Base-by-base conservation (phyloP, 1,140 invertebrate species). In the Eumeta japonica region DNA sequence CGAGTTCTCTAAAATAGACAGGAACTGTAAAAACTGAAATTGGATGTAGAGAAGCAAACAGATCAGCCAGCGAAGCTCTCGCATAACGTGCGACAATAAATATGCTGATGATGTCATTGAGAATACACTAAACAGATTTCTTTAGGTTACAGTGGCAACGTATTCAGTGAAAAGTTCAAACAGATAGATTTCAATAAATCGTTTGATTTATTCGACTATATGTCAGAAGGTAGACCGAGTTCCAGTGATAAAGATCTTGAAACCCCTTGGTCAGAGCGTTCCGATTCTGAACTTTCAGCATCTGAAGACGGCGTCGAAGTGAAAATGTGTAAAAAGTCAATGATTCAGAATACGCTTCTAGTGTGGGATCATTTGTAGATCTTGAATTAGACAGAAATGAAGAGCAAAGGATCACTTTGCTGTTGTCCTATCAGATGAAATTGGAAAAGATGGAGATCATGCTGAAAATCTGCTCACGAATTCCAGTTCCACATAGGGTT, bases 11-110 rank as follows among this genome's bases (percentile, higher is more conserved):
- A 53, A 35, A 49, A 49, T 7, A 43, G 50, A 33, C 45, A 45
- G 28, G 55, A 50, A 27, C 50, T 39, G 9, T 65, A 58, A 36
- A 68, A 63, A 48, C 37, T 73, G 5, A 63, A 60, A 41, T 7
- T 73, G n/a, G 62, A 73, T 19, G 58, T 73, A 51, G 67, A 35
- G 62, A 66, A 46, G 64, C 62, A 2, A 70, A 55, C 14, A 53
- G 52, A 40, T 62, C 58, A 0, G 54, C 58, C 48, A 40, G 13
- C 10, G 50, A 52, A n/a, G n/a, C n/a, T n/a, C n/a, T n/a, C n/a
- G 39, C 52, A 17, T 40, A 46, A 12, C 15, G 50, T 14, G 41
- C 24, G 15, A 27, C 31, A 14, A 32, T 37, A 16, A 43, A 54
- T 14, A 45, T 2, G 36, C 28, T 20, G 45, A 46, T 1, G 53